A percentile compares a stretch with the other conserved stretches of the same genome.
These are phyloP conservation scores for Cariama cristata DNA, from an alignment of 2,113 vertebrate species.

Conservation along the genomic window DNA sequence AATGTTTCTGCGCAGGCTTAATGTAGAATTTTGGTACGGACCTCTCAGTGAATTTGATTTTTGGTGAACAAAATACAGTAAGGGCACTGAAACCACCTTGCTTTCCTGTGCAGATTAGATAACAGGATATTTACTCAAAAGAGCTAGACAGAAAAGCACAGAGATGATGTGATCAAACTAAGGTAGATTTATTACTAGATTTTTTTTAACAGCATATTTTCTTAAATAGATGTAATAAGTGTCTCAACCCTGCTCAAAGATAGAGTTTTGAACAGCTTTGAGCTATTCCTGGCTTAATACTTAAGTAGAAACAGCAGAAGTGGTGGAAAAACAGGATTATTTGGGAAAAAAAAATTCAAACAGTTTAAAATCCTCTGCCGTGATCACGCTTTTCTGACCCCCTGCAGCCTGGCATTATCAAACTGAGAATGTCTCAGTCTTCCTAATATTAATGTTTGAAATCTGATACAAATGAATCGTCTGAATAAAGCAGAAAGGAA, in stretches of 20 bases:
- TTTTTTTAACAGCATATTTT: not conserved
- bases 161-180: not conserved
- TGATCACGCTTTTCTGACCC: not conserved
- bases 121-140: not conserved
- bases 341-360: not conserved
- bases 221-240: not conserved
- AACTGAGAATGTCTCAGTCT: not conserved
- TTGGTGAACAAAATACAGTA: not conserved
- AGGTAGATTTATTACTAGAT: not conserved
- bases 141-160: not conserved
- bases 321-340: not conserved
- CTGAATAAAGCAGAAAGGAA: not conserved
- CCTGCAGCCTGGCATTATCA: not conserved
- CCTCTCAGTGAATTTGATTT: not conserved
- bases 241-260: not conserved
- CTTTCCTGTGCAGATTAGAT: not conserved
- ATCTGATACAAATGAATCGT: not conserved
- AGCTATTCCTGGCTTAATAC: not conserved
- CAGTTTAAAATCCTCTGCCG: conserved; percentile 8
- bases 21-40: not conserved
- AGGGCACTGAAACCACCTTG: not conserved
- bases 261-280: not conserved
- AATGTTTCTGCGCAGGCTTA: not conserved
- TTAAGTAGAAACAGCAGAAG: not conserved
- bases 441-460: not conserved